Evolutionary conservation across 2,888 invertebrate species (phyloP), one percentile per base, ranked within the genome.

Genomic region (Sarcophaga subvicina): DNA sequence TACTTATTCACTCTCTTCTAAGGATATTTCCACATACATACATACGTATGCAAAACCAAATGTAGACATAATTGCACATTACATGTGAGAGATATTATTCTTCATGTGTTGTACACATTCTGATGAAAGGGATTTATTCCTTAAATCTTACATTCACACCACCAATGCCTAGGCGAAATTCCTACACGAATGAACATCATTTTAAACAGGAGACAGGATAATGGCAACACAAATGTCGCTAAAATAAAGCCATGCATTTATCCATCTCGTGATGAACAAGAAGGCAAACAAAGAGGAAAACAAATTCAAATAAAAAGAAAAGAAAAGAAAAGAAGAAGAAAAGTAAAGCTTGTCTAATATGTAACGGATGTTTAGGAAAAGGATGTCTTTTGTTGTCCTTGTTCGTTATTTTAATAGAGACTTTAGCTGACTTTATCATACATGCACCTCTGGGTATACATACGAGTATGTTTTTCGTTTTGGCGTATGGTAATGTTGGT

Each of bases 191-290:
- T 37, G 37, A 37, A 37, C 37, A 37, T 37, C 2, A 37, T 0
- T 25, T n/a, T 63, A 72, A 62, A 73, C 14, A 20, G 37, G 60
- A 47, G 60, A 66, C 81, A 86, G 79, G 37, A 82, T 85, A 79
- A 79, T 70, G 47, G 78, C 54, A 79, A 63, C 60, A 78, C 75
- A 82, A 75, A 79, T 79, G 79, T 76, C 75, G 82, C 75, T 67
- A 22, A 78, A 75, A 79, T 64, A 79, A 86, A 86, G 75, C 79
- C 81, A 59, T 54, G 66, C 64, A 75, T 82, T 45, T 63, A 63
- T 63, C 67, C 63, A 63, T 45, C 37, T 70, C 20, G 2, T 60
- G 60, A 45, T 60, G n/a, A 73, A 59, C 12, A 45, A 17, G 47
- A 72, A 49, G 71, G n/a, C 63, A 22, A 22, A 49, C 11, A 49